Percentiles rank a stretch among this genome's conserved stretches.
phyloP scores from a whole-genome alignment of 2,888 invertebrate species.

The Chesias legatella region DNA sequence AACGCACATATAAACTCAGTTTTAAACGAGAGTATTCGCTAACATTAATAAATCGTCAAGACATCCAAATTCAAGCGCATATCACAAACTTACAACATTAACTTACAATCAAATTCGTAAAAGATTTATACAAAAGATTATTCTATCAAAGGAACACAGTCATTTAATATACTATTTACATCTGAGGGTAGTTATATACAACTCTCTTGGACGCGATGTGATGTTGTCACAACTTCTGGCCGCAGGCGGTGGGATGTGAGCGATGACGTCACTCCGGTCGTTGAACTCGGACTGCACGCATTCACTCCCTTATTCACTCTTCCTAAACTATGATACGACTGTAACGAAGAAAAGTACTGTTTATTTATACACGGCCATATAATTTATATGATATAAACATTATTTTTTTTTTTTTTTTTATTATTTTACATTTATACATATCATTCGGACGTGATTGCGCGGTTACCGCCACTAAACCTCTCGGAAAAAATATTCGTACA shows the following conservation, averaged over 20 bases:
- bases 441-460: too few species aligned
- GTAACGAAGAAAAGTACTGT: conserved; percentile 62
- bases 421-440: too few species aligned
- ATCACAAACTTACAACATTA: conserved; percentile 41
- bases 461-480: too few species aligned
- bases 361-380: too few species aligned
- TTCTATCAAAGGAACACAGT: conserved; percentile 60
- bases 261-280: conserved; percentile 84
- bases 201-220: conserved; percentile 93
- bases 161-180: conserved; percentile 49
- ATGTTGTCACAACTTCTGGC: conserved; percentile 92
- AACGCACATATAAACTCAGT: neutral
- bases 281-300: conserved; percentile 76
- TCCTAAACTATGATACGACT: conserved; percentile 90
- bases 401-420: too few species aligned
- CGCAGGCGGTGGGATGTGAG: conserved; percentile 89
- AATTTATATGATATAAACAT: too few species aligned
- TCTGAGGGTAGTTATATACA: conserved; percentile 82
- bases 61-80: conserved; percentile 30
- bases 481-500: too few species aligned
- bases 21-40: neutral
- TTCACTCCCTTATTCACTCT: conserved; percentile 84
- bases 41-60: conserved; percentile 1
- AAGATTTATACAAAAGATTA: conserved; percentile 42
- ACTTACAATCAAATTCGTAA: conserved; percentile 37